Conservation (phyloP, 2,888 invertebrate genomes). For the Spisula solida region DNA sequence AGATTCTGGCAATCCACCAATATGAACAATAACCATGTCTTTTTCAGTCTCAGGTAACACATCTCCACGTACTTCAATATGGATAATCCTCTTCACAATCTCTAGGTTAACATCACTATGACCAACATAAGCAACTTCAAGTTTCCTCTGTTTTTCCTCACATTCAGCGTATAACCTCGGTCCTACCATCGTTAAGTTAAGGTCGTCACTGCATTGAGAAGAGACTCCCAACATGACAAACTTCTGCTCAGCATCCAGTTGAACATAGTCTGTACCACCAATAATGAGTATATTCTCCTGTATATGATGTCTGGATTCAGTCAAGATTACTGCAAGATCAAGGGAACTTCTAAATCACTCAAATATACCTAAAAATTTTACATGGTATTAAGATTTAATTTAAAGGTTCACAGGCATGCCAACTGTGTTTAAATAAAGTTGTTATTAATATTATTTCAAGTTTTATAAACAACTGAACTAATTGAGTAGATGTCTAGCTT, state of each 20-base stretch:
- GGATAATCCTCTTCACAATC: conserved; percentile 50
- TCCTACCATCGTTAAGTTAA: conserved; percentile 52
- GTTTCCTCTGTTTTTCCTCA: conserved; percentile 1
- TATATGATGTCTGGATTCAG: background rate
- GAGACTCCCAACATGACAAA: conserved; percentile 46
- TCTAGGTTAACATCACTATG: conserved; percentile 54
- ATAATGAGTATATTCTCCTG: conserved; percentile 53
- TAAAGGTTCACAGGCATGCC: no score
- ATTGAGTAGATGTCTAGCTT: no score
- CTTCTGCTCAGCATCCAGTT: conserved; percentile 44
- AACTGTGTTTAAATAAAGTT: no score
- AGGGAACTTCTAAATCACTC: background rate
- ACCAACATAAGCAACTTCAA: conserved; percentile 58
- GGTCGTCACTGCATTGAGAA: conserved; percentile 50
- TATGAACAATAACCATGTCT: conserved; percentile 56
- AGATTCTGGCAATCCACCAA: conserved; percentile 59
- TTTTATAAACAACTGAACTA: no score
- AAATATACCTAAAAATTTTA: background rate
- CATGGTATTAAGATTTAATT: no score
- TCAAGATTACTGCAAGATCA: conserved; percentile 31
- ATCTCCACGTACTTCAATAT: conserved; percentile 60
- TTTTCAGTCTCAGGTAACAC: conserved; percentile 50
- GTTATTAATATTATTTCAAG: no score
- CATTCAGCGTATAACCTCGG: conserved; percentile 56
- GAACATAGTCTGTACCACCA: conserved; percentile 48